Conservation (phyloP, 2,888 invertebrate species). For the Venustoraphidia nigricollis region DNA sequence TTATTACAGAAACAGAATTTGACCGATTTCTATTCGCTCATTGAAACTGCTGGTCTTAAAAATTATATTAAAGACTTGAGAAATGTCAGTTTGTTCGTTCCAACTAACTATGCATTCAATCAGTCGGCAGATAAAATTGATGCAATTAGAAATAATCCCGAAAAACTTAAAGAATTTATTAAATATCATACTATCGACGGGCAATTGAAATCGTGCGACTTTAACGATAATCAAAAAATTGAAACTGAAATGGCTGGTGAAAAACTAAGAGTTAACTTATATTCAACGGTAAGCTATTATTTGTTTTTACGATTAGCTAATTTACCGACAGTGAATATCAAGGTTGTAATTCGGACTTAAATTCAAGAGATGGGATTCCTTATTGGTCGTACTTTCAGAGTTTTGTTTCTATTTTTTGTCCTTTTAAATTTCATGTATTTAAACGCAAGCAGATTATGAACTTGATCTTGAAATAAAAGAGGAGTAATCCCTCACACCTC, state of each 20-base stretch:
- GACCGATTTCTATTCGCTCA: conserved; percentile 36
- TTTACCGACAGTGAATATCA: no score
- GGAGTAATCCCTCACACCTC: no score
- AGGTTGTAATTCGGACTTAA: no score
- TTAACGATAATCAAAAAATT: conserved; percentile 35
- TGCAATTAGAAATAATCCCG: conserved; percentile 24
- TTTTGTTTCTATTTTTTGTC: no score
- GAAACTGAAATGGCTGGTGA: conserved; percentile 30
- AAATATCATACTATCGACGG: conserved; percentile 43
- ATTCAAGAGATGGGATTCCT: no score
- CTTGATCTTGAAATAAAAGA: no score
- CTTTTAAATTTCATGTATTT: no score
- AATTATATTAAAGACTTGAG: conserved; percentile 37
- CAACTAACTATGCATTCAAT: conserved; percentile 45
- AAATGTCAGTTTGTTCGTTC: conserved; percentile 48
- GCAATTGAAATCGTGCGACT: conserved; percentile 36
- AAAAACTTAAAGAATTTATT: conserved; percentile 39
- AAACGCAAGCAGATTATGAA: no score
- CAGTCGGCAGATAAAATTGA: conserved; percentile 26
- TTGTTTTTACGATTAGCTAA: background rate
- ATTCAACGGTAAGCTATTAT: conserved; percentile 32
- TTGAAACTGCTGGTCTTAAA: conserved; percentile 37
- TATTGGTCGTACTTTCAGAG: no score
- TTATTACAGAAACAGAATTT: conserved; percentile 42
- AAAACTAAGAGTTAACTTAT: conserved; percentile 41